A percentile compares a stretch with the other conserved stretches of the same genome.
Conservation (phyloP, 2,888 invertebrate genomes). For the Ormia ochracea region DNA sequence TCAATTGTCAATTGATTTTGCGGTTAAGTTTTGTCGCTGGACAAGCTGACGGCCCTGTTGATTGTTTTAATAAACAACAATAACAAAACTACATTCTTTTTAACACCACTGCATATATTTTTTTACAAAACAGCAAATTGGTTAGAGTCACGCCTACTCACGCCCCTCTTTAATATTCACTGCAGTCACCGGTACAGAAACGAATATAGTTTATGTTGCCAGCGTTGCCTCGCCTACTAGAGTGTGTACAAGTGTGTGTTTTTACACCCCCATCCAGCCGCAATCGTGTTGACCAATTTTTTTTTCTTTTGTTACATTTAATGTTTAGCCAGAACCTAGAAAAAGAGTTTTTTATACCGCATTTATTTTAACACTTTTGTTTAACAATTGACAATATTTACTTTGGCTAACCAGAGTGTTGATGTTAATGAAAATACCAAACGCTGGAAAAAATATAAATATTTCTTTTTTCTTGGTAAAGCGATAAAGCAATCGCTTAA, state of each 20-base stretch:
- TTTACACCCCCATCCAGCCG: slow-evolving; percentile 36
- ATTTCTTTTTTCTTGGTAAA: slow-evolving; percentile 25
- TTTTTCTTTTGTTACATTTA: slow-evolving; percentile 49
- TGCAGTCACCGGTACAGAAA: neutral
- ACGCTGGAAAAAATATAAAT: slow-evolving; percentile 16
- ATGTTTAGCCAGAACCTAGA: slow-evolving; percentile 58
- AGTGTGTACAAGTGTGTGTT: slow-evolving; percentile 14
- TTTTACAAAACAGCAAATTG: slow-evolving; percentile 47
- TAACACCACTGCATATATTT: slow-evolving; percentile 39
- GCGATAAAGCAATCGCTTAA: slow-evolving; percentile 17
- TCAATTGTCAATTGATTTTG: slow-evolving; percentile 74
- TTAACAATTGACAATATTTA: slow-evolving; percentile 62
- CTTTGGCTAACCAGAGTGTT: slow-evolving; percentile 71
- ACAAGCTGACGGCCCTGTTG: slow-evolving; percentile 42
- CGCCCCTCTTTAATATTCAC: slow-evolving; percentile 35
- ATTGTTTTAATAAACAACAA: slow-evolving; percentile 54
- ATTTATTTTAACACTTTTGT: slow-evolving; percentile 62
- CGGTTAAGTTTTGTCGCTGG: slow-evolving; percentile 65
- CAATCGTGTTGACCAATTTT: slow-evolving; percentile 51
- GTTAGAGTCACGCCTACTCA: slow-evolving; percentile 58
- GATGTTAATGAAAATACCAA: slow-evolving; percentile 60
- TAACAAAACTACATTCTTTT: slow-evolving; percentile 45
- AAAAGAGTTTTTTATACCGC: slow-evolving; percentile 47
- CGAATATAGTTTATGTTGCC: slow-evolving; percentile 36
- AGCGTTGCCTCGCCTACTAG: slow-evolving; percentile 23